Base-by-base conservation (phyloP, 2,797 vertebrate genomes). In the Sebastolobus altivelis region DNA sequence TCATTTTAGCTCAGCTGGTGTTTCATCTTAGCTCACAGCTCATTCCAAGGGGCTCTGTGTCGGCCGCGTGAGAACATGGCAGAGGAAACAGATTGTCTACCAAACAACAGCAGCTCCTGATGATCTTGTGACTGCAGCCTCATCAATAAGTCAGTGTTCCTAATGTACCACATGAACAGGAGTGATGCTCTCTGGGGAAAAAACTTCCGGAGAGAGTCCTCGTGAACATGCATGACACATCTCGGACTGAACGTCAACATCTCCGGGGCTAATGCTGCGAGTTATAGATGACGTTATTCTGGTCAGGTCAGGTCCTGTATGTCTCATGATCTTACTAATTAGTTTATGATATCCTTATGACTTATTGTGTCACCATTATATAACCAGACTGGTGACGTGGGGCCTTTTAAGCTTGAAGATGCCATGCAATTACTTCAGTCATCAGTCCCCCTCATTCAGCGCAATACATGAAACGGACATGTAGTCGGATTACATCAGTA, bases 131-230 rank as follows among this genome's bases (percentile, higher is more conserved):
- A 92, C 89, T 77, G 63, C 52, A 58, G 67, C 79, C 73, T 91
- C 87, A 92, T 94, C 89, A 92, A 85, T 93, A 92, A 91, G 85
- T 90, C 82, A 90, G 85, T 90, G 89, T 93, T 91, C 65, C 62
- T 83, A 80, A 91, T 85, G 81, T 43, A 81, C 70, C 84, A 74
- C 86, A 67, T 71, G 80, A 82, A 75, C 73, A 60, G 29, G 43
- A 84, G 27, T 18, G 75, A 82, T 55, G 82, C 46, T 82, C 84
- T 80, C 78, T 33, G 27, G 68, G 61, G 80, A 40, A 27, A 66
- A 31, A 69, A 46, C 61, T 13, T 52, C 59, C 11, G 1, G 49
- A 46, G 75, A 80, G 68, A 33, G 49, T 68, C 74, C 61, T 65
- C 4, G 22, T 49, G 38, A 80, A 70, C 63, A 70, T 35, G 79